Evolutionary conservation across 1,140 invertebrate genomes (phyloP), one percentile per base, ranked within the genome.

Genomic region (Cherax destructor): DNA sequence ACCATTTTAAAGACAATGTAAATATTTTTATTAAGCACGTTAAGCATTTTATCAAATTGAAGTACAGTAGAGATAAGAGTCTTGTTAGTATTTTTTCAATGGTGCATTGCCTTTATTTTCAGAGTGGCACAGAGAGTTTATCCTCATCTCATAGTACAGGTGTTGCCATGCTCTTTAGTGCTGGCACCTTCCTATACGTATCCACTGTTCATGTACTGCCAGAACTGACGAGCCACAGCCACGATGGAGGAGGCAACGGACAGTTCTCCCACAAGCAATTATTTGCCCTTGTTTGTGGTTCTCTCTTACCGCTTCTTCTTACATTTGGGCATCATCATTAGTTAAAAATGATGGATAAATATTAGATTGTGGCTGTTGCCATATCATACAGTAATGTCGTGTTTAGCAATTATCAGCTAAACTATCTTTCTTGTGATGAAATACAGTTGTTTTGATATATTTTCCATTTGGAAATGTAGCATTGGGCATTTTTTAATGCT

Each of bases 171-270:
- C 95, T 99, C 30, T 99, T 99, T 94, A 99, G 98, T 92, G 99
- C 98, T 1, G 99, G 99, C 3, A 99, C 99, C 77, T 99, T 99
- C 95, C 95, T 99, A 10, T 99, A 99, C 94, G 99, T 99, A 9
- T 98, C 99, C 0, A 99, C 99, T 3, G 99, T 99, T 3, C 99
- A 99, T 95, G 98, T 99, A 4, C 94, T 99, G 76, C 99, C 99
- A 0, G 99, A 99, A 95, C 95, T 99, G 30, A 95, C 89, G 94
- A 94, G 50, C 94, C 94, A 92, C 93, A 85, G 81, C 83, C 94
- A 87, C 95, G 96, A 93, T 93, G 95, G 13, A 95, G 50, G 49
- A 0, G 94, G 95, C 52, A 94, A 94, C 83, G 94, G 94, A 30
- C 96, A 96, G 69, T 96, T 99, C 83, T 96, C 96, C 86, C 96